Evolutionary conservation across 2,888 invertebrate species (phyloP), one percentile per base, ranked within the genome.

Genomic region (Netelia virgata): DNA sequence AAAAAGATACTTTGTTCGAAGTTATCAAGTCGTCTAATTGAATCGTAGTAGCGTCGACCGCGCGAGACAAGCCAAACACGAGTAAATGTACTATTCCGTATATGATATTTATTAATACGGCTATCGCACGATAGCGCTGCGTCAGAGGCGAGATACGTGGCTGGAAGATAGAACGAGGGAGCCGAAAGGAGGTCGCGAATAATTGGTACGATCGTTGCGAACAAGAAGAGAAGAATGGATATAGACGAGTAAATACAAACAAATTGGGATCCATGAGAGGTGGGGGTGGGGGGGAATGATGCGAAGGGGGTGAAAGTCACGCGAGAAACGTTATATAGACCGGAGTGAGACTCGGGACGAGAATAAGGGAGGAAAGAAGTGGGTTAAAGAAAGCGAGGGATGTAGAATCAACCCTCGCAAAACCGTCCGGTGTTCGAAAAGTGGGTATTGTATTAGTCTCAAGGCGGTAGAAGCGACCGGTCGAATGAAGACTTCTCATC

Each of bases 241-340:
- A 80, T 84, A 72, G 76, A 68, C 53, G 80, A 47, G 76, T 82
- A 77, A 84, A 84, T 64, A 84, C 84, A 81, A 81, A 84, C 68
- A 73, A 61, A 73, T 68, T 43, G 69, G 53, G 66, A 59, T 36
- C 8, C 36, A 6, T 36, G 53, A 53, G 55, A 64, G 70, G 43
- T 5, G 6, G 20, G 63, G 23, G 2, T 1, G 53, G 11, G n/a
- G 53, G 53, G 5, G 53, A n/a, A 11, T 6, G 50, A 50, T n/a
- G n/a, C 11, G 53, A 41, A 41, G 16, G 16, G 14, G 14, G 50
- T 50, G 66, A 18, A 20, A n/a, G 57, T 47, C 59, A 43, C 47
- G 61, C 28, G 59, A 47, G 57, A 69, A 69, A 5, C 66, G 36
- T 77, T 64, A 43, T 76, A 50, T 50, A 53, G 8, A 20, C n/a